Percentiles rank a stretch among this genome's conserved stretches.
phyloP scores from a whole-genome alignment of 2,797 vertebrate genomes.

The Falco columbarius region DNA sequence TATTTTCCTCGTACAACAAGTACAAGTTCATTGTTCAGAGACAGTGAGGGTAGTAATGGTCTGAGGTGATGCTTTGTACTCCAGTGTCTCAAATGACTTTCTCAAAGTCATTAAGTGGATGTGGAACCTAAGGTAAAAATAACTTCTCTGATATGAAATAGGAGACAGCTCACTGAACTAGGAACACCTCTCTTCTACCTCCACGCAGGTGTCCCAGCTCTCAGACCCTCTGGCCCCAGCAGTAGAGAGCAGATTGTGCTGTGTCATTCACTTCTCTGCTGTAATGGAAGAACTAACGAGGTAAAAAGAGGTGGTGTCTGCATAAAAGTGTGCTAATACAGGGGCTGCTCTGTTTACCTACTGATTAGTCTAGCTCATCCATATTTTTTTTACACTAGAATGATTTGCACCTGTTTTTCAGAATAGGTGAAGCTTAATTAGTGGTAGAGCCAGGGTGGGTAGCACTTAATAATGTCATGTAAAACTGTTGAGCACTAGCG shows the following conservation, averaged over 20 bases:
- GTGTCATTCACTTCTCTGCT: not conserved
- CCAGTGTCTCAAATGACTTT: not conserved
- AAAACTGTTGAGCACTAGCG: not conserved
- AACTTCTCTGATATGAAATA: not conserved
- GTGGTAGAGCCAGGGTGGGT: not conserved
- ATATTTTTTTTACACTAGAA: conserved; percentile 33
- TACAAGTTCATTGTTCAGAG: not conserved
- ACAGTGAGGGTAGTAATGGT: not conserved
- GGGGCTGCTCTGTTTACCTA: conserved; percentile 13
- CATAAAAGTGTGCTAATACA: conserved; percentile 17
- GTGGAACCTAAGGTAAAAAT: not conserved
- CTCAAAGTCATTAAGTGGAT: not conserved
- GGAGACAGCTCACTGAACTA: not conserved
- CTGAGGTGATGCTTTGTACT: not conserved
- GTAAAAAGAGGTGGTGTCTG: conserved; percentile 12
- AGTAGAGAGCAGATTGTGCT: not conserved
- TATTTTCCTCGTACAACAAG: not conserved
- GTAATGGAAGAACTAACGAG: not conserved
- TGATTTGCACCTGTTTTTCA: conserved; percentile 50
- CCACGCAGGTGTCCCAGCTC: not conserved
- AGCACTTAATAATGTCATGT: not conserved
- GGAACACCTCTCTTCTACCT: not conserved
- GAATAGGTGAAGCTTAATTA: conserved; percentile 12
- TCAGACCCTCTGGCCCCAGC: not conserved
- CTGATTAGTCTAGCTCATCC: not conserved